Conservation (phyloP, 2,113 vertebrate genomes). For the Oryzias curvinotus region DNA sequence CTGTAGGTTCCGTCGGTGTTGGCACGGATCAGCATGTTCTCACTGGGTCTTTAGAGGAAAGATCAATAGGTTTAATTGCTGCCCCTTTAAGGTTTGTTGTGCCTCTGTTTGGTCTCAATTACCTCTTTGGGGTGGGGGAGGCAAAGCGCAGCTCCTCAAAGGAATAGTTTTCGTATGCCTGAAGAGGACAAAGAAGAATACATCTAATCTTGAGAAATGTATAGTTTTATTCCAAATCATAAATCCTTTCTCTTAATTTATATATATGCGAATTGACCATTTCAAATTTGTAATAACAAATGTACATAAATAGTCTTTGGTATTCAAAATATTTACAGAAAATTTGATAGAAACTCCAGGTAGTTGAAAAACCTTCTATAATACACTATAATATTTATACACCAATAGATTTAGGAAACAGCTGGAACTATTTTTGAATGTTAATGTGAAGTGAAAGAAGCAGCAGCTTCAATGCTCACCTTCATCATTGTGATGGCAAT, state of each 20-base stretch:
- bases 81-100: not conserved
- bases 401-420: too few species aligned
- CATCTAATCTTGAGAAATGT: too few species aligned
- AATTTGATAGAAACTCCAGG: too few species aligned
- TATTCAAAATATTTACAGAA: too few species aligned
- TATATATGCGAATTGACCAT: too few species aligned
- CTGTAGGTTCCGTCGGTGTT: conserved; percentile 99
- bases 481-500: conserved; percentile 99
- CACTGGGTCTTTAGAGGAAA: conserved; percentile 86
- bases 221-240: too few species aligned
- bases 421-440: too few species aligned
- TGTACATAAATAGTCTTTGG: too few species aligned
- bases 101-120: conserved; percentile 25
- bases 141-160: conserved; percentile 99
- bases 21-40: conserved; percentile 98
- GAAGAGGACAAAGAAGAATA: conserved; percentile 6
- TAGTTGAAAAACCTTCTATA: too few species aligned
- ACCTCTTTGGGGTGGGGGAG: conserved; percentile 98
- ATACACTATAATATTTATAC: too few species aligned
- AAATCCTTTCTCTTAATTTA: too few species aligned
- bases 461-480: conserved; percentile 70
- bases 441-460: not conserved
- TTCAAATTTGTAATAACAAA: too few species aligned
- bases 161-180: conserved; percentile 98
- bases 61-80: conserved; percentile 14